Percentiles rank a stretch among this genome's conserved stretches.
Conservation (phyloP, 2,113 vertebrate genomes). For the Crotophaga sulcirostris region DNA sequence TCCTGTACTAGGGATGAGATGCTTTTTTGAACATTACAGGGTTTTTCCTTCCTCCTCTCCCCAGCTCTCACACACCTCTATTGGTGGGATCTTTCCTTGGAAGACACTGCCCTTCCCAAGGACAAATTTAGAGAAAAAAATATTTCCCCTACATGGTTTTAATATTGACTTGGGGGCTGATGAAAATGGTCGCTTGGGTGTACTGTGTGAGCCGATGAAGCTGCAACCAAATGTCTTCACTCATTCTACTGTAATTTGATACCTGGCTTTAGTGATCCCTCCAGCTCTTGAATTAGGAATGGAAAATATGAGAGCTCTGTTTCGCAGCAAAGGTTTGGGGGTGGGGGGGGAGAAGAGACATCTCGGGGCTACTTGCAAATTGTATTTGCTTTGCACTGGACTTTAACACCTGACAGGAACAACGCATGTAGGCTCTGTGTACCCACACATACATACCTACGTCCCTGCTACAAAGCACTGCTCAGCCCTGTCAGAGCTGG, state of each 20-base stretch:
- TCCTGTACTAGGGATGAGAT: neutral
- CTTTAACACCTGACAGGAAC: neutral
- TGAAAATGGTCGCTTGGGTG: neutral
- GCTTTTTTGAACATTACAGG: neutral
- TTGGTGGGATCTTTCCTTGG: neutral
- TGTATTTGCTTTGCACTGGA: neutral
- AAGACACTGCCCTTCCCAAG: neutral
- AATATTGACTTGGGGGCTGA: neutral
- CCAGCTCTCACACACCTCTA: neutral
- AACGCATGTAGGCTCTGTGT: neutral
- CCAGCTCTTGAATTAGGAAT: slow-evolving; percentile 65
- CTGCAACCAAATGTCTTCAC: slow-evolving; percentile 59
- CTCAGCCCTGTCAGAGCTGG: neutral
- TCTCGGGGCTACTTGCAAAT: neutral
- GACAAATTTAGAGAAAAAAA: neutral
- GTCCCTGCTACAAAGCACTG: neutral
- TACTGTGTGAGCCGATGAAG: neutral
- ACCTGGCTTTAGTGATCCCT: slow-evolving; percentile 51
- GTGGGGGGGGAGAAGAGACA: fast-evolving
- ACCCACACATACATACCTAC: neutral
- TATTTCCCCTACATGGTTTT: neutral
- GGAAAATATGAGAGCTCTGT: slow-evolving; percentile 61
- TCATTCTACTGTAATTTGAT: slow-evolving; percentile 61
- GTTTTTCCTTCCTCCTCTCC: slow-evolving; percentile 32
- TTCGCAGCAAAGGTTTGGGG: slow-evolving; percentile 33